A percentile compares a stretch with the other conserved stretches of the same genome.
Evolutionary conservation across 1,140 invertebrate genomes (phyloP).

Genomic region (Cyphomyrmex costatus): DNA sequence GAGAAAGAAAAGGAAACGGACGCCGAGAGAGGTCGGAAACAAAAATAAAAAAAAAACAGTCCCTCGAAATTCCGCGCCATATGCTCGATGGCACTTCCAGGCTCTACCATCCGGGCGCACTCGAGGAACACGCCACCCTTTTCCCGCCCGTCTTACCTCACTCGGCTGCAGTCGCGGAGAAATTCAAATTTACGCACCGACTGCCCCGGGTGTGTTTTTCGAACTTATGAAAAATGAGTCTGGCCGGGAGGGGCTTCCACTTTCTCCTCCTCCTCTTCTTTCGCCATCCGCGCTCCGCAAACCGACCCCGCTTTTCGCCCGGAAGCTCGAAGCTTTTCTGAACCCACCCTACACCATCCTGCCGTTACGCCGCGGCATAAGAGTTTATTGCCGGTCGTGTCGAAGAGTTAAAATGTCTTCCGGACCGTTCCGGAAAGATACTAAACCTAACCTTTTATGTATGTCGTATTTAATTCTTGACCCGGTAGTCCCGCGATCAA

Average conservation of each 20-base stretch:
- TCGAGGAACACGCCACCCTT: slow-evolving; percentile 54
- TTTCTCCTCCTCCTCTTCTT: slow-evolving; percentile 47
- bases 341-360: not conserved
- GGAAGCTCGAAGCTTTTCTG: slow-evolving; percentile 28
- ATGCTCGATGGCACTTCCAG: slow-evolving; percentile 79
- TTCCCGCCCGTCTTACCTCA: slow-evolving; percentile 21
- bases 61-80: slow-evolving; percentile 83
- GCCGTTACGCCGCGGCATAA: not conserved
- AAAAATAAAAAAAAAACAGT: slow-evolving; percentile 76
- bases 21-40: not conserved
- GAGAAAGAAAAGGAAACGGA: slow-evolving; percentile 22
- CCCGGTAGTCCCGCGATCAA: not conserved
- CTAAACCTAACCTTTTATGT: slow-evolving; percentile 41
- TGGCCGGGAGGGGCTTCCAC: slow-evolving; percentile 60
- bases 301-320: slow-evolving; percentile 33
- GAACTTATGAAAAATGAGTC: slow-evolving; percentile 86
- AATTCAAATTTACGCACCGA: slow-evolving; percentile 85
- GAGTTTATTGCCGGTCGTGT: slow-evolving; percentile 55
- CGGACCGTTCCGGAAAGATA: not conserved
- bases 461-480: slow-evolving; percentile 50
- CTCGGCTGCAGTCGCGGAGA: slow-evolving; percentile 74
- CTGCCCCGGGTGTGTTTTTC: slow-evolving; percentile 82
- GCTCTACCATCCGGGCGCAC: slow-evolving; percentile 57
- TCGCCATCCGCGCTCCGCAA: slow-evolving; percentile 44
- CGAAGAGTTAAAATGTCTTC: slow-evolving; percentile 50